Base-by-base conservation (phyloP, 2,797 vertebrate species). In the Clarias platycephalus region DNA sequence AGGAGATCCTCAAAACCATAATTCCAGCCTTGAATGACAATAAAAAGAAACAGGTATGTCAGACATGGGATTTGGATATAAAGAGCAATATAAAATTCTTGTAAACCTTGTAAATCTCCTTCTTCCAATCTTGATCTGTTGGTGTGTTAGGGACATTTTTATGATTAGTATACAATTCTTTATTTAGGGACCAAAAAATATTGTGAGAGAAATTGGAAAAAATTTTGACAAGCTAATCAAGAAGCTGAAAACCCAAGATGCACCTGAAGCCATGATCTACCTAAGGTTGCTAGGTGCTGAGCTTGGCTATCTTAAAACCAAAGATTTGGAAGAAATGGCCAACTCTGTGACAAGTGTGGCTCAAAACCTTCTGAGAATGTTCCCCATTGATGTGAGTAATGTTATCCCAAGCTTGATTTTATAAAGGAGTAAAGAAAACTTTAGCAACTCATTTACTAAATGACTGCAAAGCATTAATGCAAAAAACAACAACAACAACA, bases 181-280 rank as follows among this genome's bases (percentile, higher is more conserved):
- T 53, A 13, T 53, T 1, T 86, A 94, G 94, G 87, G 85, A 37
- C 89, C 92, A 37, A 90, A 97, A 93, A 95, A 94, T 86, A 72
- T 98, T 68, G 87, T 95, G 40, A 96, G 92, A 83, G 96, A 94
- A 88, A 89, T 99, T 7, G 90, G 94, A 63, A 91, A 91, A 75
- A 97, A 95, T 80, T 2, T 97, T 80, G 93, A 97, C 88, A 98
- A 96, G 89, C 81, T 98, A 72, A 80, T 97, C 81, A 94, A 91
- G 70, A 94, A 98, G 28, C 84, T 99, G 84, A 83, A 93, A 88
- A 86, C 84, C 18, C 92, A 93, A 44, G 89, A 96, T 80, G 89
- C 92, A 81, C 97, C 97, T 0, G 96, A 99, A 90, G 97, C 96
- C 84, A 96, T 94, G 92, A 94, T 97, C 55, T 99, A 97, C 87